Evolutionary conservation across 1,140 invertebrate species (phyloP), one percentile per base, ranked within the genome.

Genomic region (Drosophila virilis): DNA sequence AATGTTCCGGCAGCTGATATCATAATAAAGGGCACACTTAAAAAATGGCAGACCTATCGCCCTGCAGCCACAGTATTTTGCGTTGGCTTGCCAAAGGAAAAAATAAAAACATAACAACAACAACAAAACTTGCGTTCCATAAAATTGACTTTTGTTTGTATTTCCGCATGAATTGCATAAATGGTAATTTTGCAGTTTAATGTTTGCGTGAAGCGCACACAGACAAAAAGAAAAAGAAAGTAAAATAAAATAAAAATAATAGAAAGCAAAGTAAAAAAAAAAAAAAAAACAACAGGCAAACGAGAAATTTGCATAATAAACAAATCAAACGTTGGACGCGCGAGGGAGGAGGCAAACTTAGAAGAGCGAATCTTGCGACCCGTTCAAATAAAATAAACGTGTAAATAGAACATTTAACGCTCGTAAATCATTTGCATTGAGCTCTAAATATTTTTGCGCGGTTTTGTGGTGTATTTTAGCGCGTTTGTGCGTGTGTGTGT

Each of bases 131-230:
- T 60, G 58, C 64, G 35, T 46, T 32, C 80, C 80, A 89, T 80
- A 90, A 90, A 89, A 89, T 89, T 80, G 85, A 89, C 80, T 89
- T 89, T 89, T 90, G 80, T 90, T 89, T 89, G 84, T 89, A 84
- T 89, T 88, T 88, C 84, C 84, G 84, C 84, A 80, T 88, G 84
- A 88, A 89, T 89, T 88, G 84, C 80, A 89, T 89, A 84, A 89
- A 89, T 89, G 84, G 84, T 89, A 89, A 89, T 89, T 88, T 89
- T 79, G 83, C 79, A 83, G 77, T 88, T 88, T 89, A 89, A 89
- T 83, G 84, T 88, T 80, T 67, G 85, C 57, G 57, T 50, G 52
- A 81, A 68, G 61, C 42, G 71, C 43, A 48, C 37, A 17, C 68
- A 33, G 58, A 46, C 65, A 68, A 68, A 37, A 40, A 78, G 55